Base-by-base conservation (phyloP, 37 sponge, comb jelly and placozoan species). In the Mnemiopsis leidyi region DNA sequence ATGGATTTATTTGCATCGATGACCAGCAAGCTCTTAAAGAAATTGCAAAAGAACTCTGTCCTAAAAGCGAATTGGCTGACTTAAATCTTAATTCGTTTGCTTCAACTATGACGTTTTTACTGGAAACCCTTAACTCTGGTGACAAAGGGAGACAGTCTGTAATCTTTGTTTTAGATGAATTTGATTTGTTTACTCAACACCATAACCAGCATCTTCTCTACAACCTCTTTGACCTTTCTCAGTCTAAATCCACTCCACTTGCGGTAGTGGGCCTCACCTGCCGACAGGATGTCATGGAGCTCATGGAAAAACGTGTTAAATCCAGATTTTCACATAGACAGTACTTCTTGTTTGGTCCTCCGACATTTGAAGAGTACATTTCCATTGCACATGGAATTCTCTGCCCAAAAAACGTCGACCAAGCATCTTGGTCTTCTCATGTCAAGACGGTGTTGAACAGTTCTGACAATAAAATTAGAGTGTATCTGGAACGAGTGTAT, bases 291-390 rank as follows among this genome's bases (percentile, higher is more conserved):
- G 96, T 95, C 0, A 93, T 95, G 67, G 97, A 97, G 92, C 83
- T 96, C 13, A 79, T 98, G 38, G 99, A 98, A 93, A 98, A 98
- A 94, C 83, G 99, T 23, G 97, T 98, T 0, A 94, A 95, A 68
- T 98, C 99, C 0, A 92, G 99, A 23, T 98, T 96, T 48, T 98
- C 99, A 16, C 97, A 98, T 73, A 32, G 94, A 23, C 96, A 95
- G 69, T 32, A 97, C 69, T 30, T 68, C 39, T 36, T 98, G n/a
- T 95, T 93, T 36, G 69, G 76, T 26, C 94, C 95, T 38, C 92
- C 69, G 35, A 69, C 85, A 26, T 95, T 97, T 76, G 94, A 93
- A 32, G 94, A 96, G 0, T 97, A 96, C 82, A n/a, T 69, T 23
- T 32, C 21, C 33, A 29, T 94, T 2, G 93, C 94, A 35, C 25